Evolutionary conservation across 2,113 vertebrate species (phyloP), one percentile per base, ranked within the genome.

Genomic region (Rhizomys pruinosus): DNA sequence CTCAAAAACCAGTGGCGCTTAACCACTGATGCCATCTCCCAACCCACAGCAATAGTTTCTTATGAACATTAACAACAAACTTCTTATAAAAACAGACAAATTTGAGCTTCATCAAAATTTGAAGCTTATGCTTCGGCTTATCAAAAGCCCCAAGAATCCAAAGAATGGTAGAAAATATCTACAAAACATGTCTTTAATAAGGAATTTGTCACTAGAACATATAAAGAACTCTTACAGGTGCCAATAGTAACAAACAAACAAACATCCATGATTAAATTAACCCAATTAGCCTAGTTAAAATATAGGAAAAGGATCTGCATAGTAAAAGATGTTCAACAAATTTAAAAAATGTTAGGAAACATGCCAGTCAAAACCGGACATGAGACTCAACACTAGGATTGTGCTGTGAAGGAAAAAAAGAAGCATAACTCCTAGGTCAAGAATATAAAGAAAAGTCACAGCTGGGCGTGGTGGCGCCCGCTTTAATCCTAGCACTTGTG

Each of bases 41-140:
- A 25, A 81, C 15, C 15, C 37, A 37, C 79, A 80, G 20, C 59
- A 86, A 72, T 44, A 55, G 42, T 47, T 87, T 84, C 73, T 68
- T 64, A 89, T n/a, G n/a, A 78, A 89, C 89, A 91, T 11, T 82
- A 80, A 10, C 25, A 89, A 89, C 47, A 85, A 92, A 84, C 85
- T 66, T 63, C 27, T 80, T 39, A 39, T 27, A 82, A 87, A 90
- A 79, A 81, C 29, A 80, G 84, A 77, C 37, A 71, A 55, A 37
- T 19, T n/a, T 93, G 27, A 66, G 91, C 15, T 85, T 81, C 19
- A 59, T 85, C 42, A 93, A 91, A 63, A 87, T 78, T 69, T n/a
- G 73, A 94, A 88, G 73, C n/a, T 39, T 73, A 7, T 57, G 22
- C 22, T 89, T 91, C 37, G 68, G 84, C 42, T 7, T 79, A 63